phyloP scores from a whole-genome alignment of 2,113 vertebrate species.

The Pangasianodon hypophthalmus region DNA sequence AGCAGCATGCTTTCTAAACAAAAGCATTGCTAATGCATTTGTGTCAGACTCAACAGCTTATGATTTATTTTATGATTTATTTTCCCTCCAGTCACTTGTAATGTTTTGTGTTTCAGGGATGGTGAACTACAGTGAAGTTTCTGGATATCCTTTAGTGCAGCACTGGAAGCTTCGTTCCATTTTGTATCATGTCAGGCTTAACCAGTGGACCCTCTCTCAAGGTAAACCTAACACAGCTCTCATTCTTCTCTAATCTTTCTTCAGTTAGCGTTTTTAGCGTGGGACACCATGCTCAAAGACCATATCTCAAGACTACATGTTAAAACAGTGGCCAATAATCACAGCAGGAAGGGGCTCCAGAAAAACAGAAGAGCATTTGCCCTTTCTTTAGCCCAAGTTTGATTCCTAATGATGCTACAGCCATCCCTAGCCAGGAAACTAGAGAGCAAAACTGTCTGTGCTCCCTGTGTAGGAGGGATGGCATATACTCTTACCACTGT shows the following conservation, averaged over 20 bases:
- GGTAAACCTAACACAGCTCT: slow-evolving; percentile 72
- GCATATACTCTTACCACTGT: not conserved
- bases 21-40: not conserved
- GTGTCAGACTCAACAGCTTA: not conserved
- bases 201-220: slow-evolving; percentile 89
- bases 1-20: not conserved
- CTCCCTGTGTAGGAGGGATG: not conserved
- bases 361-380: not conserved
- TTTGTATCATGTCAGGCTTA: slow-evolving; percentile 93
- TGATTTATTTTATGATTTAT: not conserved
- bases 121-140: slow-evolving; percentile 99
- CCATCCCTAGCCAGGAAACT: not conserved
- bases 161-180: slow-evolving; percentile 93
- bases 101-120: slow-evolving; percentile 74
- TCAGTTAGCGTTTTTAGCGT: not conserved
- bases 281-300: not conserved
- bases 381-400: not conserved
- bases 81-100: not conserved
- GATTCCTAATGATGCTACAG: not conserved
- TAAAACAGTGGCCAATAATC: not conserved
- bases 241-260: not conserved
- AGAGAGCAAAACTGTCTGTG: not conserved
- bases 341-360: not conserved
- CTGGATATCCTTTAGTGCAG: slow-evolving; percentile 91
- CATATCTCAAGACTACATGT: not conserved